phyloP scores from a whole-genome alignment of 2,113 vertebrate species.

The Cathartes aura region DNA sequence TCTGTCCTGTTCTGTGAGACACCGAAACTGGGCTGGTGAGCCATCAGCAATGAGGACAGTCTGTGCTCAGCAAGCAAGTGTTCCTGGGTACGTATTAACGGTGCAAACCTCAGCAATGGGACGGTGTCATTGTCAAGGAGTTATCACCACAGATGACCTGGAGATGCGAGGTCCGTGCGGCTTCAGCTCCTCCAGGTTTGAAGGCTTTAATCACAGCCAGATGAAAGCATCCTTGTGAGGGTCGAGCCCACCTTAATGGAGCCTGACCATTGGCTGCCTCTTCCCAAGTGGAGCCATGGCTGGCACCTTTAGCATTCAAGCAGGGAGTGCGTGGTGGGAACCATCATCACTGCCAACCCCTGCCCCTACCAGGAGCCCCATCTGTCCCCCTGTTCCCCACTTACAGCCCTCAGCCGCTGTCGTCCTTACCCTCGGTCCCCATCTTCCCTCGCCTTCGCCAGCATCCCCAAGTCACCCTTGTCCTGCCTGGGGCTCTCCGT shows the following conservation, averaged over 20 bases:
- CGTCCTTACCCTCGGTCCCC: neutral
- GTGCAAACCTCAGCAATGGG: neutral
- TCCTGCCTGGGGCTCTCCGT: neutral
- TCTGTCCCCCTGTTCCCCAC: neutral
- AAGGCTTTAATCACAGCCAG: neutral
- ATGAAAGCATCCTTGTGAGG: neutral
- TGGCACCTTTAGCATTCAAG: neutral
- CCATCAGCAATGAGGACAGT: neutral
- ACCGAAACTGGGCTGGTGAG: neutral
- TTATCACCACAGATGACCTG: neutral
- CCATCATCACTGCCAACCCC: neutral
- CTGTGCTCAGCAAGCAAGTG: neutral
- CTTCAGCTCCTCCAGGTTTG: neutral
- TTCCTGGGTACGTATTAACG: accelerated
- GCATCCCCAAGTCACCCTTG: too few species aligned
- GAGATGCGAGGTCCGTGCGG: accelerated
- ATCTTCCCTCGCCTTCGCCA: accelerated
- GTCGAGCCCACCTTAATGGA: neutral
- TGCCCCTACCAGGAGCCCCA: neutral
- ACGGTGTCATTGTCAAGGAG: neutral
- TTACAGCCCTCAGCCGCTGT: neutral
- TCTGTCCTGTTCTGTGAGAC: neutral
- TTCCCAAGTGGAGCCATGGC: neutral
- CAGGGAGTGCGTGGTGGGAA: neutral
- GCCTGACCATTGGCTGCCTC: neutral